Evolutionary conservation across 2,888 invertebrate genomes (phyloP).

Genomic region (Oxytorus armatus): DNA sequence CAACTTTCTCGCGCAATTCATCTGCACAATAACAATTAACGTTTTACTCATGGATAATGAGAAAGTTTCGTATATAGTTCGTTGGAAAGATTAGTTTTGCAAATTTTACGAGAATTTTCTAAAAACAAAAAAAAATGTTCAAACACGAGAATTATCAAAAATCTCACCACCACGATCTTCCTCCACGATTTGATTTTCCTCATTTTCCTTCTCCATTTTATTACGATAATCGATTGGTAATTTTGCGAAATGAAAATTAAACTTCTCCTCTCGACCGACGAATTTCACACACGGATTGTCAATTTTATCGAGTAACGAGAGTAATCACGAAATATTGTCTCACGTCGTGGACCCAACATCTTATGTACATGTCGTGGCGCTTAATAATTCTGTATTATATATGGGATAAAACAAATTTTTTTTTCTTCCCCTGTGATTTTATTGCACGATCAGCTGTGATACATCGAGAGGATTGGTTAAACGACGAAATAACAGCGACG

Average conservation of each 20-base stretch:
- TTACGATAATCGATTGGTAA: constrained; percentile 34
- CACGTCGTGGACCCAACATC: neutral
- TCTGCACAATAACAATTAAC: constrained; percentile 65
- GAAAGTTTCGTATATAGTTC: neutral
- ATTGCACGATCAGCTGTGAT: constrained; percentile 34
- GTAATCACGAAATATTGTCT: neutral
- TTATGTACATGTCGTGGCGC: too few species aligned
- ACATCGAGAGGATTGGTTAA: constrained; percentile 12
- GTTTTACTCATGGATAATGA: neutral
- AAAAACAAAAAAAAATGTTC: neutral
- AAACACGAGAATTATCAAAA: too few species aligned
- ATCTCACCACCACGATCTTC: constrained; percentile 75
- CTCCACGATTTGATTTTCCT: constrained; percentile 68
- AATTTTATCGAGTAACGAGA: neutral
- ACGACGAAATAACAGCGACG: neutral
- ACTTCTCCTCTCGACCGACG: neutral
- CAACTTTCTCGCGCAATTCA: constrained; percentile 74
- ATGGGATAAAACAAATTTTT: neutral
- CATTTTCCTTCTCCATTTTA: constrained; percentile 76
- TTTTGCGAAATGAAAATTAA: constrained; percentile 6
- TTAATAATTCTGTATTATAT: constrained; percentile 6
- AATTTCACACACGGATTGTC: constrained; percentile 23
- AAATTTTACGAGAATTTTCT: constrained; percentile 1
- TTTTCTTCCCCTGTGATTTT: constrained; percentile 2
- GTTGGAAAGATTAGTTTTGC: neutral